These are phyloP conservation scores for Plusia festucae DNA, from an alignment of 2,888 invertebrate species.

Conservation along the genomic window DNA sequence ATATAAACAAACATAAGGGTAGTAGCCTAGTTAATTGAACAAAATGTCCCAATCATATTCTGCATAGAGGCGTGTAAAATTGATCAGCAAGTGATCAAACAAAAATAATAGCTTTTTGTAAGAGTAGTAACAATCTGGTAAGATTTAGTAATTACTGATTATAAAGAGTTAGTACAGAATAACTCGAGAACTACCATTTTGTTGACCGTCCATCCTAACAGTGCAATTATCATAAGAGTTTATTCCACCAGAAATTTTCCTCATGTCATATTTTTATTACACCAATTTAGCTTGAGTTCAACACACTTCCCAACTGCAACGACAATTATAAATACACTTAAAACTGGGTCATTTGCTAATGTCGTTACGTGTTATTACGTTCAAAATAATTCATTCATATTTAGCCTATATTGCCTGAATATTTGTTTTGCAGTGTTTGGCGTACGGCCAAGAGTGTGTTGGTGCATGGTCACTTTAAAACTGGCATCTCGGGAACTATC, in stretches of 20 bases:
- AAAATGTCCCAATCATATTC: no score
- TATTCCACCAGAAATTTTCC: background rate
- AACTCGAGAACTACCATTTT: no score
- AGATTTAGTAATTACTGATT: no score
- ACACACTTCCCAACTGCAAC: conserved; percentile 8
- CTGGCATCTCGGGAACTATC: conserved; percentile 54
- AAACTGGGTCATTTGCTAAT: conserved; percentile 53
- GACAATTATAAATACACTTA: conserved; percentile 45
- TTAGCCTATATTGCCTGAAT: conserved; percentile 59
- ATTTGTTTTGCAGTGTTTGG: conserved; percentile 69
- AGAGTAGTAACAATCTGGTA: no score
- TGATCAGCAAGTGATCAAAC: no score
- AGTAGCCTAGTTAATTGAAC: no score
- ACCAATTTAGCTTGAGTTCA: background rate
- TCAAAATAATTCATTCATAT: conserved; percentile 62
- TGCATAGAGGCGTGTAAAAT: no score
- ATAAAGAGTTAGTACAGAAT: no score
- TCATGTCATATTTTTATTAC: background rate
- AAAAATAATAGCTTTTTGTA: no score
- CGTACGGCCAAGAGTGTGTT: conserved; percentile 63
- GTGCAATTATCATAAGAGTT: background rate
- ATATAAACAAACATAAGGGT: no score
- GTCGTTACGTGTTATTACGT: conserved; percentile 53
- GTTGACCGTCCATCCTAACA: background rate
- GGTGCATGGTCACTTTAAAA: conserved; percentile 58